Base-by-base conservation (phyloP, 2,113 vertebrate genomes). In the Macrotus californicus region DNA sequence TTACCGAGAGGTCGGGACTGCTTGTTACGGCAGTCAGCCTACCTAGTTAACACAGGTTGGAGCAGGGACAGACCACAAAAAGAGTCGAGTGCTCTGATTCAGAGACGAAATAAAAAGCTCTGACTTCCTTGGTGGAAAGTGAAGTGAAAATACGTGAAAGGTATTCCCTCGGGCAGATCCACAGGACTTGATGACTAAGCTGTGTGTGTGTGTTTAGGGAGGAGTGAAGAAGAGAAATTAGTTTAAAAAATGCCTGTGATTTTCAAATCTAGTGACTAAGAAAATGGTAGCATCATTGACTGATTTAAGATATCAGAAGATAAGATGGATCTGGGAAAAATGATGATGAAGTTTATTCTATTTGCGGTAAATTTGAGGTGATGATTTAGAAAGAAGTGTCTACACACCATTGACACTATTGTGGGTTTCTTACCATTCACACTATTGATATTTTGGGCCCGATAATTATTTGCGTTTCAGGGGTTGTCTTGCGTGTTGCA, bases 141-240 rank as follows among this genome's bases (percentile, higher is more conserved):
- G 48, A 87, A 69, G 66, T 93, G 66, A 94, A 46, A 95, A n/a
- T 75, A 91, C 56, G 31, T 72, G 26, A 94, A 91, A 95, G 50
- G 3, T 43, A 52, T 61, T 89, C 67, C 21, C 69, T 46, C 73
- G 82, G 86, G 66, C 19, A 84, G 50, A 36, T 21, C 77, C 36
- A 73, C 22, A 24, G 34, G 89, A 77, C 61, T 54, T 31, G 82
- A 43, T 95, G 19, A 89, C 54, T 91, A 86, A 75, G 4, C 7
- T 26, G 1, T 59, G 34, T 31, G 22, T 46, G 26, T 29, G 7
- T 50, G 26, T 50, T 24, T 29, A 19, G 46, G 75, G 31, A 77
- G 31, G 31, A 77, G 10, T 72, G 13, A 89, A 73, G 31, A 13
- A 61, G 18, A 76, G n/a, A 73, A 61, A 83, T 61, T 52, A 13